These are phyloP conservation scores for Tetrax tetrax DNA, from an alignment of 2,113 vertebrate species.

Conservation along the genomic window DNA sequence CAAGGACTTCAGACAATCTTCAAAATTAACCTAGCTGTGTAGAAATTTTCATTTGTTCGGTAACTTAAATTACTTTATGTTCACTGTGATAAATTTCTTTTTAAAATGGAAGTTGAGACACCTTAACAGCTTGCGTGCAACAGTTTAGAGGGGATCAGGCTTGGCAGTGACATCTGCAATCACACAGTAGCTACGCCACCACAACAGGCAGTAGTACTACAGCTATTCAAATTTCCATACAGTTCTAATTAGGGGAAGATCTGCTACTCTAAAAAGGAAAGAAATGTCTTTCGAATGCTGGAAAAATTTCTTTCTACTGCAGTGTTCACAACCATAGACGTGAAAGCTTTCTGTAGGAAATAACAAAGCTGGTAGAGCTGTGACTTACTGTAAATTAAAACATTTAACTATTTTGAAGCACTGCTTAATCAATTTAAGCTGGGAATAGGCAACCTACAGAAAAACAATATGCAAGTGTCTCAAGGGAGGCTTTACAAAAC, in stretches of 20 bases:
- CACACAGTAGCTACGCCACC: neutral
- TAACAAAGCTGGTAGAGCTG: neutral
- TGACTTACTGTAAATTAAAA: neutral
- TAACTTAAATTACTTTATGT: neutral
- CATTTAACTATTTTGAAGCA: neutral
- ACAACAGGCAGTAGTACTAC: neutral
- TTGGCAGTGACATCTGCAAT: neutral
- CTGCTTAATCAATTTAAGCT: neutral
- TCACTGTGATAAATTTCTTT: neutral
- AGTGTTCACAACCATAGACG: neutral
- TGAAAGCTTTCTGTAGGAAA: neutral
- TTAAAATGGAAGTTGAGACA: too few species aligned
- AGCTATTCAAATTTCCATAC: neutral
- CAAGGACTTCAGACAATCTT: neutral
- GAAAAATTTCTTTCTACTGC: neutral
- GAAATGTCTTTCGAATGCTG: neutral
- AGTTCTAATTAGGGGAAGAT: neutral
- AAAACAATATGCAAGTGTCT: neutral
- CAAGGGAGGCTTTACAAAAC: neutral
- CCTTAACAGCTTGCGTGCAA: neutral
- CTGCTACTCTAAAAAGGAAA: neutral
- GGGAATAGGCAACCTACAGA: neutral
- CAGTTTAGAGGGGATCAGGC: rapidly evolving
- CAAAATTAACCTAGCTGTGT: neutral
- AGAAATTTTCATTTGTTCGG: neutral